Percentiles rank a stretch among this genome's conserved stretches.
These are phyloP conservation scores for Patella pellucida DNA, from an alignment of 2,888 invertebrate genomes.

Conservation along the genomic window DNA sequence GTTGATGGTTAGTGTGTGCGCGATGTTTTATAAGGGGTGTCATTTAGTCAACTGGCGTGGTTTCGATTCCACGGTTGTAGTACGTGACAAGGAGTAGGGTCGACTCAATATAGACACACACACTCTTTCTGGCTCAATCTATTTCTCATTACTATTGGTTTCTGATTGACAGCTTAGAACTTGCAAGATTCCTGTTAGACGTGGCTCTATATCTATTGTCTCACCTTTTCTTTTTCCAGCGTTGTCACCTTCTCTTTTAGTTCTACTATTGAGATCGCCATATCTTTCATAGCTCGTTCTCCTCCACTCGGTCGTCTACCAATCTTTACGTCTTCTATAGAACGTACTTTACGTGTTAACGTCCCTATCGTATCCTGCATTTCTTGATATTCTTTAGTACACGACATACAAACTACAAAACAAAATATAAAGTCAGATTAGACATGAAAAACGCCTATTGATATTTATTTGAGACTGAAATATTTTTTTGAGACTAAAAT, in stretches of 20 bases:
- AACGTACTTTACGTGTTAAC: slow-evolving; percentile 1
- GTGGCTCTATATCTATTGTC: not conserved
- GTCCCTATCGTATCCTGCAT: not conserved
- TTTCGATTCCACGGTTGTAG: no score
- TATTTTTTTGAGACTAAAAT: no score
- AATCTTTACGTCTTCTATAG: not conserved
- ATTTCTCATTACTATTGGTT: not conserved
- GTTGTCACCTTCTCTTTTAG: slow-evolving; percentile 26
- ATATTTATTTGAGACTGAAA: no score
- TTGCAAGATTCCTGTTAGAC: no score
- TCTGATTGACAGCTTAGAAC: not conserved
- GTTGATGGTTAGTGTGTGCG: no score
- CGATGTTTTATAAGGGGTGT: no score
- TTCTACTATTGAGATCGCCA: slow-evolving; percentile 24
- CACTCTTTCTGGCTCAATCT: no score
- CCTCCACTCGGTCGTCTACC: not conserved
- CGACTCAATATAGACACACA: no score
- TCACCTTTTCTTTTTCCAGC: slow-evolving; percentile 35
- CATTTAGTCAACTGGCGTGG: no score
- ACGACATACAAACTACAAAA: slow-evolving; percentile 1
- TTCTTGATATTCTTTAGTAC: slow-evolving; percentile 3
- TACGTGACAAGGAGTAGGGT: no score
- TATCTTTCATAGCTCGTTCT: slow-evolving; percentile 21
- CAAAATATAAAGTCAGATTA: not conserved
- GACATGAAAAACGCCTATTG: no score